phyloP scores from a whole-genome alignment of 2,797 vertebrate genomes.

The Gymnodraco acuticeps region DNA sequence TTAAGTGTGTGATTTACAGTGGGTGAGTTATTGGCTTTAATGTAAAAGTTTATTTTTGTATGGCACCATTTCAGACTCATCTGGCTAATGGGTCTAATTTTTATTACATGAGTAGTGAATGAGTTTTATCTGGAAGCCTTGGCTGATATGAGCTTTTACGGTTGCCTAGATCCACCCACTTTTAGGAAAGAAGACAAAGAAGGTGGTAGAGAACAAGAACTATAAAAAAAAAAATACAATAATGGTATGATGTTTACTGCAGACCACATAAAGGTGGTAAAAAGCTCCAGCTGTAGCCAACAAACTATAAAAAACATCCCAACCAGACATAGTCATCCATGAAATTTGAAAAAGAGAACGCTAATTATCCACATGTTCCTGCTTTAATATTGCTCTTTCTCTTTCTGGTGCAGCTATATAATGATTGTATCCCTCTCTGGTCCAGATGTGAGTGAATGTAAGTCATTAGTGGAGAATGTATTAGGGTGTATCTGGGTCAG shows the following conservation, averaged over 20 bases:
- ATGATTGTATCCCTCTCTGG: conserved; percentile 25
- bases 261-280: not conserved
- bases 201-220: not conserved
- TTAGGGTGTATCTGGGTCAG: conserved; percentile 82
- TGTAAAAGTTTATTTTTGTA: conserved; percentile 20
- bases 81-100: conserved; percentile 30
- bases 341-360: conserved; percentile 29
- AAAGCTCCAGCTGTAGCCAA: not conserved
- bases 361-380: conserved; percentile 17
- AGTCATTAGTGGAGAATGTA: conserved; percentile 77
- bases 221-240: not conserved
- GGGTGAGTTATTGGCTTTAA: conserved; percentile 28
- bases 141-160: conserved; percentile 1
- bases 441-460: conserved; percentile 75
- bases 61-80: conserved; percentile 19
- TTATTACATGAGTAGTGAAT: conserved; percentile 10
- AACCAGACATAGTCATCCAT: conserved; percentile 19
- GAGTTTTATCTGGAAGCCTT: not conserved
- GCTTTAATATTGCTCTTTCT: conserved; percentile 29
- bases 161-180: not conserved
- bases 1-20: conserved; percentile 13
- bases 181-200: not conserved
- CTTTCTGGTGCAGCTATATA: conserved; percentile 35
- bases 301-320: conserved; percentile 19
- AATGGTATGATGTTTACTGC: not conserved